Evolutionary conservation across 2,888 invertebrate species (phyloP), one percentile per base, ranked within the genome.

Genomic region (Strigamia transsilvanica): DNA sequence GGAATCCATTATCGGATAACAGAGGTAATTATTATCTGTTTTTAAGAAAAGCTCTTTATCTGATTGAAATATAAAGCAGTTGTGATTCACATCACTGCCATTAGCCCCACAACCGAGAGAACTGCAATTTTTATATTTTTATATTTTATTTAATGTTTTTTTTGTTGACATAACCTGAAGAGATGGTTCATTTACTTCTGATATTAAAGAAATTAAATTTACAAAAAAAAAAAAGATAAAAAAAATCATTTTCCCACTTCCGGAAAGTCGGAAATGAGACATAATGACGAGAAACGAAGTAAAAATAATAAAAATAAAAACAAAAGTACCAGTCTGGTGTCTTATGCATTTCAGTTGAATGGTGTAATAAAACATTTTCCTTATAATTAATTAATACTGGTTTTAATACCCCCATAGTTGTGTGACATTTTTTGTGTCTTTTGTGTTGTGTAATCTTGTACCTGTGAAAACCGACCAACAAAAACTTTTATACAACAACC

Each of bases 401-500:
- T 73, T 73, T 51, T 32, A 32, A 73, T 23, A 73, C 73, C 73
- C 73, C 73, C 73, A 12, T 73, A 73, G 73, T 73, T 73, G 73
- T 73, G 73, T 66, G 61, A 66, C 61, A 73, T 73, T 73, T 73
- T 73, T 23, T 73, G 73, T 73, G 27, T 73, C 32, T 73, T 73
- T 73, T 73, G 73, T 73, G 73, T 73, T 73, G 73, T 73, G 73
- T 73, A 73, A 73, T 73, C 73, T 73, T 73, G 73, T 73, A 73
- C 73, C 73, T 73, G 73, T 73, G 73, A 73, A 73, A 73, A 73
- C 73, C 73, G 73, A 73, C 73, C 73, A 73, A 56, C 3, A 56
- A 56, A 73, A 73, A 73, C 73, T 73, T 73, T 73, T 73, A 32
- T 73, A 73, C 32, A 73, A 73, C 27, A 27, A 27, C 73, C 12